Evolutionary conservation across 1,140 invertebrate species (phyloP).

Genomic region (Drosophila biarmipes): DNA sequence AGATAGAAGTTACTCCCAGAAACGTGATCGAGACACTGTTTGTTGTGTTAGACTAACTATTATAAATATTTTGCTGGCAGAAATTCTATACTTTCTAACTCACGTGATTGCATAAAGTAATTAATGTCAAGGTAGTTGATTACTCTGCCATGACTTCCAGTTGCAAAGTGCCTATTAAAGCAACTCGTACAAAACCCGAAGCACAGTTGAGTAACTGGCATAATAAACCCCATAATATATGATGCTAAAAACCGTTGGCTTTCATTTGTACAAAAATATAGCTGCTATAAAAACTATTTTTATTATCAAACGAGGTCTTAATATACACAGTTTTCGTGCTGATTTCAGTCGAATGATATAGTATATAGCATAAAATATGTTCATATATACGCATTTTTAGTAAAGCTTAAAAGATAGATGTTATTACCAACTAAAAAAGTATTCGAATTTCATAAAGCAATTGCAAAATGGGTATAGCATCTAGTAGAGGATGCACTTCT

Average conservation of each 20-base stretch:
- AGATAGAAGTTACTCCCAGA: no score
- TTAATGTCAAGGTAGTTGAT: not conserved
- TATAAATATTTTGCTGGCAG: not conserved
- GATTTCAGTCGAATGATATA: no score
- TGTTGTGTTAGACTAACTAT: not conserved
- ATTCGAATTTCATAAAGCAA: not conserved
- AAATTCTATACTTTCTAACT: not conserved
- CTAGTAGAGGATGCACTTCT: constrained; percentile 82
- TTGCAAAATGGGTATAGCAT: not conserved
- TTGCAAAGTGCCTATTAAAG: not conserved
- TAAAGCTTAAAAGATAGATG: not conserved
- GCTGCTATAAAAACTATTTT: no score
- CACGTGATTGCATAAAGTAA: not conserved
- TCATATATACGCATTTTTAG: no score
- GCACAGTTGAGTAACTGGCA: no score
- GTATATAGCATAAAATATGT: no score
- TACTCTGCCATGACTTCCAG: constrained; percentile 1
- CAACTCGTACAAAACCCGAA: not conserved
- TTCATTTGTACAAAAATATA: no score
- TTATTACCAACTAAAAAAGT: not conserved
- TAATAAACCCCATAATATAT: no score
- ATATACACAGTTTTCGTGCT: no score
- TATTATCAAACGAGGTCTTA: no score
- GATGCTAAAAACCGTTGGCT: no score
- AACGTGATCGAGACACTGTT: no score